Base-by-base conservation (phyloP, 2,888 invertebrate genomes). In the Tuberolachnus salignus region DNA sequence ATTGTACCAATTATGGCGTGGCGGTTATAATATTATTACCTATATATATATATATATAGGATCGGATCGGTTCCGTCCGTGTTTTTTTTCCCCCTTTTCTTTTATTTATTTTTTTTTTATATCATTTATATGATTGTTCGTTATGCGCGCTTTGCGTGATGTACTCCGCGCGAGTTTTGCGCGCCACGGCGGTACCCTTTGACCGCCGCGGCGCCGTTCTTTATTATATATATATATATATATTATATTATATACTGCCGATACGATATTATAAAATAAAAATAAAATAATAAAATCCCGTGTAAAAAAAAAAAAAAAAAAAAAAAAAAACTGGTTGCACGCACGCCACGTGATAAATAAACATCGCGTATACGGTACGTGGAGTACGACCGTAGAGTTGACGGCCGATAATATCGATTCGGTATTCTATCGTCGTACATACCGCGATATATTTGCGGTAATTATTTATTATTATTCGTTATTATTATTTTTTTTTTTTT, bases 131-230 rank as follows among this genome's bases (percentile, higher is more conserved):
- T n/a, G n/a, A n/a, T n/a, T 34, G 34, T 34, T 46, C 10, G n/a
- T n/a, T 13, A 14, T 42, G 42, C 19, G 34, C 53, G 73, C n/a
- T n/a, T 73, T 19, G 74, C 74, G 55, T 66, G 74, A 66, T 66
- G 46, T 61, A 34, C 49, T 14, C 16, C 16, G 19, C n/a, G 55
- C 44, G 53, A 11, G 64, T 46, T 67, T 67, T 63, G 44, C 64
- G 44, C 53, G 74, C 64, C 51, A 64, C 53, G 73, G 72, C 72
- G 72, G 72, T 61, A 61, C 73, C 57, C 61, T 73, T 73, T 73
- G 75, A 75, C 75, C 53, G 72, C 26, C 51, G 34, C 63, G 63
- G 42, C 57, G 66, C 57, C 55, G 66, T 64, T 53, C 64, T 67
- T 67, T 67, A 75, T 67, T 46, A 34, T 34, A 34, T 34, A n/a